Base-by-base conservation (phyloP, 1,140 invertebrate genomes). In the Hermetia illucens region DNA sequence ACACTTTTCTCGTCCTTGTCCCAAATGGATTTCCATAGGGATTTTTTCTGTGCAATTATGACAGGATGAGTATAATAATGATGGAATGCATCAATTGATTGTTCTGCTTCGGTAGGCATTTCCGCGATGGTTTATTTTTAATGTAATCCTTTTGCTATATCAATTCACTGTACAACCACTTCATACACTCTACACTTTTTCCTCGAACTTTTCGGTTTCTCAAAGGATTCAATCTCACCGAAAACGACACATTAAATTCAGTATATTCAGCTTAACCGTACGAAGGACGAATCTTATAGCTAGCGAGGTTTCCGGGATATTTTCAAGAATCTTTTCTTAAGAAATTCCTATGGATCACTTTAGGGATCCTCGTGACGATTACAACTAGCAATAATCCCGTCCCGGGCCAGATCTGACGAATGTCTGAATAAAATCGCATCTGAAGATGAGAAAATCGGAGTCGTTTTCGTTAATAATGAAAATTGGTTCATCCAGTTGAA, bases 1-100 rank as follows among this genome's bases (percentile, higher is more conserved):
- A 81, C 69, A 48, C 71, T 64, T 47, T 66, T 72, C 3, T 70
- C 76, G 49, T 77, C 69, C 0, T 69, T 63, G 58, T 82, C 77
- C 67, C 73, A 80, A 16, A 83, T 47, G 56, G 79, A 79, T 44
- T 71, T 57, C 47, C 68, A 70, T 25, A 77, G 58, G 40, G 65
- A 68, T 46, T 78, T 65, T 46, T 68, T 68, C 36, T 65, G 65
- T 21, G 68, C 66, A 25, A 71, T 50, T 39, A 67, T 64, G 44
- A 71, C 70, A 37, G 69, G 64, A 43, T 70, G 62, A n/a, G 65
- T 47, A 52, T 75, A 75, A 52, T 75, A 75, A 46, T 73, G 54
- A 48, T 70, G 69, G 51, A 71, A 71, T 44, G 68, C 61, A 61
- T 72, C 70, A 52, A 72, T 59, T 36, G 56, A 55, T n/a, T 59